Base-by-base conservation (phyloP, 2,888 invertebrate genomes). In the Protonemura montana region DNA sequence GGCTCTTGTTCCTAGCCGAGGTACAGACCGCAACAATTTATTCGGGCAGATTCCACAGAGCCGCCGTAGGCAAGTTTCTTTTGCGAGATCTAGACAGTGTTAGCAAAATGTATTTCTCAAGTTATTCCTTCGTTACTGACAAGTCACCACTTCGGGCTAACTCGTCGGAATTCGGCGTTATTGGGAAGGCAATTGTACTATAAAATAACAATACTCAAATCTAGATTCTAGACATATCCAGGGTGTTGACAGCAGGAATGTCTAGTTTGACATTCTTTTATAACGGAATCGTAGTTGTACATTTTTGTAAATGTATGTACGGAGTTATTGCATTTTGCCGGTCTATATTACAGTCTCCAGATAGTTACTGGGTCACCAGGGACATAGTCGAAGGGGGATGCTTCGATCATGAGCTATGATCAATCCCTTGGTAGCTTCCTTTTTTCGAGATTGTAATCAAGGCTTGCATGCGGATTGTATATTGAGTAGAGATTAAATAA, bases 281-380 rank as follows among this genome's bases (percentile, higher is more conserved):
- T 59, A 59, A 59, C 59, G 59, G 59, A 59, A 59, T 21, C 21
- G 59, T 59, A 59, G 59, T 59, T 59, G 59, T 59, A 59, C 59
- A 59, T 59, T 59, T 59, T 59, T 59, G 59, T 59, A 59, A 59
- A 59, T 59, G 16, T 59, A 59, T 21, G 59, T 59, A 59, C 59
- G 59, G 59, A 59, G 59, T 59, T 59, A 59, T 59, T 59, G 59
- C 59, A 59, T 59, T 59, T 59, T 59, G 59, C 59, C 59, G 59
- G 6, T 41, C 59, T 13, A 16, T 21, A 3, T 59, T 59, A 59
- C 59, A 59, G 59, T 59, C 59, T 59, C 59, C 59, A 59, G 59
- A 21, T 59, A 59, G 59, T 59, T 59, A 59, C 59, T 59, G 13
- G 16, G 59, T 59, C 2, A 21, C 59, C 7, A 1, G 59, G 21